Base-by-base conservation (phyloP, 2,797 vertebrate genomes). In the Danio tinwini region DNA sequence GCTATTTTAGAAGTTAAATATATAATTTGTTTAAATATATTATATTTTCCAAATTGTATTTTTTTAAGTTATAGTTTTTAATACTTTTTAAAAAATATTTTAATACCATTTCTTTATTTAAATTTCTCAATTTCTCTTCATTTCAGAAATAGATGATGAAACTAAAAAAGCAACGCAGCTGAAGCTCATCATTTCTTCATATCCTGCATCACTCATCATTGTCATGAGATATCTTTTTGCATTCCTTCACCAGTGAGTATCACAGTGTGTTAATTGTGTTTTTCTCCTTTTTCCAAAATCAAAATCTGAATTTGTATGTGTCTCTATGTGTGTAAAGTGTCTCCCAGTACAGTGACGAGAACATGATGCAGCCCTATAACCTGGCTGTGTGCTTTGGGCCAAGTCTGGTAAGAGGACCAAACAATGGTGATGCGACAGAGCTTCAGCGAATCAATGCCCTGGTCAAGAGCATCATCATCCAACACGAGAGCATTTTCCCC, bases 281-380 rank as follows among this genome's bases (percentile, higher is more conserved):
- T 62, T 1, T 42, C 10, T 29, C 6, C 40, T 1, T 17, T 78
- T 9, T 1, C 14, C 69, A 13, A 7, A 71, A 12, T 76, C 16
- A 80, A 58, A 19, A 59, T n/a, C 21, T 8, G 0, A 56, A 19
- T 76, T 1, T 39, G n/a, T 81, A 21, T 77, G 21, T 69, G 29
- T 81, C 17, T 71, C 7, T 76, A 49, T 77, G 40, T 75, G 64
- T 76, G 16, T 79, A 7, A 63, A 97, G 96, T 81, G 90, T 97
- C 80, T 94, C 96, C 61, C 94, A 97, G 89, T 96, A 96, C 90
- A 97, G 96, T 0, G 96, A 97, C 0, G 96, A 97, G 91, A 97
- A 97, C 92, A 97, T 97, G 96, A 97, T 97, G 96, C 95, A 96
- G 82, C 93, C 96, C 5, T 96, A 97, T 88, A 97, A 97, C 87